Evolutionary conservation across 2,888 invertebrate genomes (phyloP), one percentile per base, ranked within the genome.

Genomic region (Stenoptilia bipunctidactyla): DNA sequence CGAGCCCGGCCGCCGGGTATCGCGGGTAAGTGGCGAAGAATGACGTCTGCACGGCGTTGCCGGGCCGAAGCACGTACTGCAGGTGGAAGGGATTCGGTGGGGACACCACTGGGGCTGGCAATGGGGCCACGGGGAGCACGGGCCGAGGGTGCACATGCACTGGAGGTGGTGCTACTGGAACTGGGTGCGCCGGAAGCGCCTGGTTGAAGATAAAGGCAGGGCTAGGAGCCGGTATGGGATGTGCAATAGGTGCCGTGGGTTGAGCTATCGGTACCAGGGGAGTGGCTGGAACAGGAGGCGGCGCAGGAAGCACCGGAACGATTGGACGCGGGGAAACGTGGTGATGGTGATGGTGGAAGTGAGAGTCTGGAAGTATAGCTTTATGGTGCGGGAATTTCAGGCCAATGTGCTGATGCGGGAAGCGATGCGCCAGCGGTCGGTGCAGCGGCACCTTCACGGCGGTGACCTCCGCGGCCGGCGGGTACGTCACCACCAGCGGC

Each of bases 281-380:
- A 9, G 58, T 64, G 3, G 61, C 60, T 6, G 73, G 71, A 12
- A 74, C 36, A 0, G 56, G 43, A 1, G 57, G 55, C 0, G 56
- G 53, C 6, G 59, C 57, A 0, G 66, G 68, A 1, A 65, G 47
- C 2, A 75, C 57, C 1, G 76, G 77, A 1, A 76, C 48, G 0
- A 68, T 45, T 0, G 82, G 80, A 27, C 62, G 65, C 12, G 77
- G 72, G 1, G 65, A 56, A 1, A 77, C 57, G 39, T 82, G 80
- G 39, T 82, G 80, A 45, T 82, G 82, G 40, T 83, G 82, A 45
- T 83, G 82, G 45, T 82, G 79, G 44, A 65, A 80, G 45, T 80
- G 71, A 27, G 72, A 70, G 43, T 71, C 76, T 0, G 76, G 68
- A 1, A 58, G 38, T n/a, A 63, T 47, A 2, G 68, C 52, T 12